Percentiles rank a stretch among this genome's conserved stretches.
Evolutionary conservation across 2,113 vertebrate species (phyloP).

Genomic region (Alces alces): DNA sequence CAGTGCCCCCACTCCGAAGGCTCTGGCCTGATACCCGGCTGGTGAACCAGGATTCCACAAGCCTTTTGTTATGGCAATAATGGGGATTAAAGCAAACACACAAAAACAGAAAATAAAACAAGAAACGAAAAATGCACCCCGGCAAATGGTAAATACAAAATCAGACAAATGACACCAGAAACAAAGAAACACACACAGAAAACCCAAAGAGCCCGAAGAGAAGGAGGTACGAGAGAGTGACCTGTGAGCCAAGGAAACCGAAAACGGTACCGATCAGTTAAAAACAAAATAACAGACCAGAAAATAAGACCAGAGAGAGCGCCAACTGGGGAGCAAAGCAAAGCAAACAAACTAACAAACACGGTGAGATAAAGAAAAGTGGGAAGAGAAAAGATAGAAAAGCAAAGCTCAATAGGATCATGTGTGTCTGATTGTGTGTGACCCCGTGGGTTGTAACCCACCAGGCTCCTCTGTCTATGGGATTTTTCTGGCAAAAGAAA

Average conservation of each 20-base stretch:
- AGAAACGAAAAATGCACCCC: neutral
- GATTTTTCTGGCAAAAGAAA: no score
- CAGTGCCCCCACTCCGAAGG: neutral
- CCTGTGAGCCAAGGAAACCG: neutral
- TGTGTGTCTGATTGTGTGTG: no score
- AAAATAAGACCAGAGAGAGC: neutral
- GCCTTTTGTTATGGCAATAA: neutral
- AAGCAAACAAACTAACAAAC: neutral
- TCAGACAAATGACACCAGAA: neutral
- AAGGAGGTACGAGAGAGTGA: neutral
- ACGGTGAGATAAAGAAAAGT: rapidly evolving
- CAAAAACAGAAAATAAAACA: neutral
- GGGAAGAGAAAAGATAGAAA: rapidly evolving
- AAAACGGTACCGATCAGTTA: rapidly evolving
- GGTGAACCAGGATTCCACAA: neutral
- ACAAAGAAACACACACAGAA: neutral
- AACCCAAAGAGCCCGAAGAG: neutral
- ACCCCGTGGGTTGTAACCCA: no score
- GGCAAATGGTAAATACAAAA: neutral
- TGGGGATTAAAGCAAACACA: neutral
- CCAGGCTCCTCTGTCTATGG: no score
- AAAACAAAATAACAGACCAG: neutral
- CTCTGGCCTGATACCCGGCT: neutral
- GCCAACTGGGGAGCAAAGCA: rapidly evolving
- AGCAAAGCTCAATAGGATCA: rapidly evolving